Evolutionary conservation across 2,113 vertebrate genomes (phyloP), one percentile per base, ranked within the genome.

Genomic region (Raja brachyura): DNA sequence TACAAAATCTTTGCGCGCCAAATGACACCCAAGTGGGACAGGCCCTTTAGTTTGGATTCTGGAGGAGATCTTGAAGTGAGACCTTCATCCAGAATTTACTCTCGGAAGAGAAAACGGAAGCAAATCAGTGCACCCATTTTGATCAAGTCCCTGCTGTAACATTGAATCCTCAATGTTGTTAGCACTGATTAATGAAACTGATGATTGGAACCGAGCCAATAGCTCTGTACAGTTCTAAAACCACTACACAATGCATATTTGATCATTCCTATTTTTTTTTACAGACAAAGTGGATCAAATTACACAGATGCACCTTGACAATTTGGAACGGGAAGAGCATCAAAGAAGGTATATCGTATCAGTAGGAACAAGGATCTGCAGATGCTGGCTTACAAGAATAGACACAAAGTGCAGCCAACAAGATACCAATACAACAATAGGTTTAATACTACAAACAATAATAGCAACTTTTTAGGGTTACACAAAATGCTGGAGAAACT

Each of bases 271-370:
- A 10, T 95, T 86, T 96, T 86, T 96, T 94, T 95, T 95, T 92
- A 93, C 96, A 99, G 98, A 97, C 93, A 97, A 97, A 95, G 97
- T 98, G 96, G 97, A 98, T 93, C 92, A 95, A 9, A 94, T 98
- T 81, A 98, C 97, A 56, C 96, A 95, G 93, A 97, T 95, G 28
- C 96, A 99, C 85, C 96, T 97, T 74, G 95, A 95, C 2, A 97
- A 99, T n/a, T 96, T 98, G 6, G 97, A 97, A 90, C 97, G 96
- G 92, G 97, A 99, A 95, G 96, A 96, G 94, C 96, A 94, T 9
- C 97, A 97, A 22, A 96, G 97, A 94, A 96, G 96, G 99, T 99
- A 97, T 86, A 97, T 48, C 3, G 39, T 48, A 48, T 48, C 39
- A 48, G 39, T 48, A 48, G 39, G 3, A 48, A 48, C 39, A 48